Conservation (phyloP, 2,113 vertebrate species). For the Salminus brasiliensis region DNA sequence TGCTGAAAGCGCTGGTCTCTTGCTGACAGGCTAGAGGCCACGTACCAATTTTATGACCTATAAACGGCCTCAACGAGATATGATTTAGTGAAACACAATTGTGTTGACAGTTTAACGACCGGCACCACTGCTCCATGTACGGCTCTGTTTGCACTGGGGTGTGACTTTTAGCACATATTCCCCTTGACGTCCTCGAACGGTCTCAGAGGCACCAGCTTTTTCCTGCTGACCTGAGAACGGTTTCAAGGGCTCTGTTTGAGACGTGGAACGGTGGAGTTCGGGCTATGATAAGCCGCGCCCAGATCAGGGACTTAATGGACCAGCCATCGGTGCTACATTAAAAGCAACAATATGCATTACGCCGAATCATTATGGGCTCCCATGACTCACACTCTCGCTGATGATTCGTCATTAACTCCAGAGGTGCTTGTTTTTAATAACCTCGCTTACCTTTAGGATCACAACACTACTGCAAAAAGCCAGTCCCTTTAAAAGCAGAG, state of each 20-base stretch:
- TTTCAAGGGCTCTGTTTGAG: not conserved
- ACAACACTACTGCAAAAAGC: not conserved
- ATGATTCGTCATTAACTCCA: not conserved
- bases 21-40: conserved; percentile 33
- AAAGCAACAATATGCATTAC: not conserved
- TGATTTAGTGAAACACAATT: conserved; percentile 48
- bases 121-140: conserved; percentile 10
- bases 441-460: not conserved
- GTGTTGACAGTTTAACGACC: conserved; percentile 45
- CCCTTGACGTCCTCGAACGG: not conserved
- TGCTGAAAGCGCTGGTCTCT: not conserved
- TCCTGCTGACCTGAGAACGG: conserved; percentile 28
- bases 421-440: conserved; percentile 9
- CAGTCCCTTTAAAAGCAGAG: not conserved
- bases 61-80: conserved; percentile 38
- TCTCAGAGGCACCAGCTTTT: not conserved
- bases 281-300: not conserved
- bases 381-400: not conserved
- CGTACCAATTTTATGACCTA: conserved; percentile 43
- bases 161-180: conserved; percentile 39
- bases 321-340: not conserved
- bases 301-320: not conserved
- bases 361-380: conserved; percentile 18
- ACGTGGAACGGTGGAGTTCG: not conserved
- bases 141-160: conserved; percentile 46